These are phyloP conservation scores for Pseudomyrmex sp. DNA, from an alignment of 1,140 invertebrate genomes.

Conservation along the genomic window DNA sequence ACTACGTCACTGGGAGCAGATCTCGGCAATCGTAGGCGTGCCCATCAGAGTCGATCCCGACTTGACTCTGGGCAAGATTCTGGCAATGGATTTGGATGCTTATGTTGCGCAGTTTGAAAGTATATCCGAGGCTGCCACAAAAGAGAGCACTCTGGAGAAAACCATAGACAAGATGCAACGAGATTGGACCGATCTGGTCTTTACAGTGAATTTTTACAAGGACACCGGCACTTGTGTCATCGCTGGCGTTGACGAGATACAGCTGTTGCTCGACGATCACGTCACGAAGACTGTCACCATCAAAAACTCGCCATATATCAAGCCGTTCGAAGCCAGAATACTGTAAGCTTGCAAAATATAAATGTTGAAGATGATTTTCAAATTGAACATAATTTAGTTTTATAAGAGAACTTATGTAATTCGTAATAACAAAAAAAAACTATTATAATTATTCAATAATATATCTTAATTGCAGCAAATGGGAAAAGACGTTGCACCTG, in stretches of 20 bases:
- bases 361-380: neutral
- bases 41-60: constrained; percentile 94
- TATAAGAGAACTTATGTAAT: neutral
- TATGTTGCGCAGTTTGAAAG: constrained; percentile 95
- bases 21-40: constrained; percentile 96
- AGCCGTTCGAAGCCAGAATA: constrained; percentile 94
- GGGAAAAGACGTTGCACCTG: constrained; percentile 91
- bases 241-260: constrained; percentile 96
- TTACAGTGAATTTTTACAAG: constrained; percentile 91
- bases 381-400: no score
- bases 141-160: constrained; percentile 96
- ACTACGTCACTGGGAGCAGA: constrained; percentile 96
- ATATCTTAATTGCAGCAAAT: constrained; percentile 85
- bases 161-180: constrained; percentile 95
- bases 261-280: constrained; percentile 96
- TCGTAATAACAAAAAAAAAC: neutral
- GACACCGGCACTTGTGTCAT: constrained; percentile 96
- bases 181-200: constrained; percentile 95
- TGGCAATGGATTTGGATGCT: constrained; percentile 94
- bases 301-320: constrained; percentile 98
- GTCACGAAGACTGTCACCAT: constrained; percentile 98
- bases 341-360: constrained; percentile 81
- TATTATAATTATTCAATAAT: neutral
- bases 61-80: constrained; percentile 93
- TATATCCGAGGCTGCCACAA: constrained; percentile 97